These are phyloP conservation scores for Crotophaga sulcirostris DNA, from an alignment of 2,113 vertebrate genomes.

Conservation along the genomic window DNA sequence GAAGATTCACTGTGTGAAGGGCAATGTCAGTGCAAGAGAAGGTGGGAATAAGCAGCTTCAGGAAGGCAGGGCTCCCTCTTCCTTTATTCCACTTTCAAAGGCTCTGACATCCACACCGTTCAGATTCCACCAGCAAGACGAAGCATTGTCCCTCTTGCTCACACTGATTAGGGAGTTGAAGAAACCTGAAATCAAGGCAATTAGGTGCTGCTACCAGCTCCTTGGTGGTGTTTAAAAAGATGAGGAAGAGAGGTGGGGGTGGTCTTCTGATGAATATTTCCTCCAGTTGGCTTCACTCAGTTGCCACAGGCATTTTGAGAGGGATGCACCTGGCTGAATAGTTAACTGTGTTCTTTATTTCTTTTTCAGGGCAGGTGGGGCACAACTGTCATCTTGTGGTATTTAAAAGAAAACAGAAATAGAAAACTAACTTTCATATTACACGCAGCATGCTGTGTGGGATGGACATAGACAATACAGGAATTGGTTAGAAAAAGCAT, in stretches of 20 bases:
- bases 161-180: background rate
- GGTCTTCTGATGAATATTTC: background rate
- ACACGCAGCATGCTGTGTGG: background rate
- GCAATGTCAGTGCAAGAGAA: background rate
- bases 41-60: background rate
- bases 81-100: background rate
- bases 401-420: slow-evolving; percentile 26
- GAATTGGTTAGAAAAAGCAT: background rate
- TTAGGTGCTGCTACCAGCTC: background rate
- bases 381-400: slow-evolving; percentile 37
- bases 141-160: background rate
- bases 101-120: background rate
- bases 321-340: background rate
- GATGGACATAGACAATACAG: background rate
- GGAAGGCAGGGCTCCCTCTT: background rate
- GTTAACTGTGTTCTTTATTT: background rate
- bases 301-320: background rate
- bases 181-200: background rate
- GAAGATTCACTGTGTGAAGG: background rate
- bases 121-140: background rate
- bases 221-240: background rate
- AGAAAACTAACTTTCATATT: slow-evolving; percentile 27
- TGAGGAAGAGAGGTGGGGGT: background rate
- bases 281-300: background rate
- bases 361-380: background rate